phyloP scores from a whole-genome alignment of 2,797 vertebrate genomes.

The Gymnothorax javanicus region DNA sequence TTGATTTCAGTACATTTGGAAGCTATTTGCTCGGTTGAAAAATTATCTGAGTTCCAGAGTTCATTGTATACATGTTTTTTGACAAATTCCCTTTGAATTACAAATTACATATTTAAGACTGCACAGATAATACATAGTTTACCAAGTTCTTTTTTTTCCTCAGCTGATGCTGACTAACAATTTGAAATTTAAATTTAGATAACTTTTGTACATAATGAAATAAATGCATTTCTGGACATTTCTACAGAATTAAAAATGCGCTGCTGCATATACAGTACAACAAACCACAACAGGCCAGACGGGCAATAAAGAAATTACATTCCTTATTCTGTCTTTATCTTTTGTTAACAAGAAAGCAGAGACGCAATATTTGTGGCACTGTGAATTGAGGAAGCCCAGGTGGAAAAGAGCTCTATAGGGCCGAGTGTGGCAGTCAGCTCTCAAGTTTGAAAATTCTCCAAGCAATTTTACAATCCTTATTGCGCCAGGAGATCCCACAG shows the following conservation, averaged over 20 bases:
- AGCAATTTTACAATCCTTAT: too few species aligned
- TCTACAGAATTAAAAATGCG: too few species aligned
- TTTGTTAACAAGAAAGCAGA: background rate
- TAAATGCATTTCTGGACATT: background rate
- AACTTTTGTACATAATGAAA: background rate
- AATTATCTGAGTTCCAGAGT: too few species aligned
- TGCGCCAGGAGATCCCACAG: background rate
- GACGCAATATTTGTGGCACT: background rate
- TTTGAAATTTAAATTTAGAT: background rate
- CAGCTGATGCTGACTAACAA: background rate
- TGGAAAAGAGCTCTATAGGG: background rate
- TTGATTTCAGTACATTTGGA: too few species aligned
- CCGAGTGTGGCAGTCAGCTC: too few species aligned
- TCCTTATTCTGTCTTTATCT: background rate
- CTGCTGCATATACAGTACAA: background rate
- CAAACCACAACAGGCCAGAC: background rate
- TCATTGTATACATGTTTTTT: too few species aligned
- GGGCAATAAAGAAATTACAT: background rate
- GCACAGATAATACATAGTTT: too few species aligned
- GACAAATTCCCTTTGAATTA: too few species aligned
- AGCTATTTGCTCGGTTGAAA: too few species aligned
- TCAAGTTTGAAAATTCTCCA: background rate
- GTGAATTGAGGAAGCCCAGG: background rate
- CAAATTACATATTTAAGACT: background rate
- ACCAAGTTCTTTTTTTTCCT: too few species aligned